These are phyloP conservation scores for Gadopsis bispinosus DNA, from an alignment of 2,797 vertebrate species.

Conservation along the genomic window DNA sequence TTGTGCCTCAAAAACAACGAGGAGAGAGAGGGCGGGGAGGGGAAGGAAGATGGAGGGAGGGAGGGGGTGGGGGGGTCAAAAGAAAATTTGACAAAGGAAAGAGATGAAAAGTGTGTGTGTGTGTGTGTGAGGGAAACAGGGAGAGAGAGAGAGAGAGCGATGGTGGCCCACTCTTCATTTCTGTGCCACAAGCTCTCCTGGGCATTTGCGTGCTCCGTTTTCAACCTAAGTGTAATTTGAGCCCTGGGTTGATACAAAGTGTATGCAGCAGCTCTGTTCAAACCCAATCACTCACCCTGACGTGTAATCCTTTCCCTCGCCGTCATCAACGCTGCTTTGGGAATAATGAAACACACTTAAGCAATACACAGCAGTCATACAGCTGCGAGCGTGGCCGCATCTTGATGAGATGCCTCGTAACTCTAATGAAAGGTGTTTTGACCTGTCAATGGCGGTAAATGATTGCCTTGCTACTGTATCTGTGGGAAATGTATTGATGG, in stretches of 20 bases:
- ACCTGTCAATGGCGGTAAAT: slow-evolving; percentile 74
- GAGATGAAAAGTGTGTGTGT: slow-evolving; percentile 61
- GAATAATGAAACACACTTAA: slow-evolving; percentile 87
- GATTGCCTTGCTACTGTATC: slow-evolving; percentile 77
- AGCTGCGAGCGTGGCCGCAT: slow-evolving; percentile 69
- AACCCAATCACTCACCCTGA: slow-evolving; percentile 87
- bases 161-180: slow-evolving; percentile 84
- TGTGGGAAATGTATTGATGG: slow-evolving; percentile 70
- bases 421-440: slow-evolving; percentile 79
- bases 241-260: slow-evolving; percentile 85
- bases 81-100: slow-evolving; percentile 71
- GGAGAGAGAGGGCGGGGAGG: neutral
- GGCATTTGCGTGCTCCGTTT: slow-evolving; percentile 85
- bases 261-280: slow-evolving; percentile 86
- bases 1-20: slow-evolving; percentile 69
- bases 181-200: slow-evolving; percentile 86
- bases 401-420: slow-evolving; percentile 80
- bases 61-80: slow-evolving; percentile 33
- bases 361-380: slow-evolving; percentile 80
- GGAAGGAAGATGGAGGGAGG: slow-evolving; percentile 3
- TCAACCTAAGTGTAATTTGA: slow-evolving; percentile 88
- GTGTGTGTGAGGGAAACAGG: slow-evolving; percentile 7
- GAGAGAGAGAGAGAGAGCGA: slow-evolving; percentile 43
- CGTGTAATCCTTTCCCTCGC: slow-evolving; percentile 84
- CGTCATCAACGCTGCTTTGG: slow-evolving; percentile 82